Conservation (phyloP, 2,888 invertebrate species). For the Lasioglossum villosulum region DNA sequence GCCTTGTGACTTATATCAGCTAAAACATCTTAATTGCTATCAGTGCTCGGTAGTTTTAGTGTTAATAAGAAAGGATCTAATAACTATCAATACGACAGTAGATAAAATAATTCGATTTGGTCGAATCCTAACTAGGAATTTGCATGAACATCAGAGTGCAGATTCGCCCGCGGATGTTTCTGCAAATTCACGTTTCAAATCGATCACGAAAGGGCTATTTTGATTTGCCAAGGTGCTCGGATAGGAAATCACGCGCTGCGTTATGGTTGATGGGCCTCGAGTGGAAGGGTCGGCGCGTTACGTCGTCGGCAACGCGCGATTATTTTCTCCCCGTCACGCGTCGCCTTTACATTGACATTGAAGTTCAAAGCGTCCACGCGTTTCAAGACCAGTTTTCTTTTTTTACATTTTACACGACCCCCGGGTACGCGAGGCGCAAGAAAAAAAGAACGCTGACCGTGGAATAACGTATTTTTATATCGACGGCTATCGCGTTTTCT, state of each 20-base stretch:
- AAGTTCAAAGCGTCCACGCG: conserved; percentile 31
- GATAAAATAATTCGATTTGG: no score
- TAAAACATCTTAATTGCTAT: no score
- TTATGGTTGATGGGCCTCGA: not conserved
- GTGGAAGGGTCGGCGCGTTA: not conserved
- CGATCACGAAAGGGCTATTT: not conserved
- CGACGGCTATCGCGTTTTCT: not conserved
- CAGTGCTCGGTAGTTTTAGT: no score
- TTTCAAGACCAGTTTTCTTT: conserved; percentile 41
- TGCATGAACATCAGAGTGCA: not conserved
- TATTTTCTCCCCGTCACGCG: conserved; percentile 25
- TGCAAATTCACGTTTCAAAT: not conserved
- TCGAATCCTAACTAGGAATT: not conserved
- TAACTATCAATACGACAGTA: no score
- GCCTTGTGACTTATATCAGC: no score
- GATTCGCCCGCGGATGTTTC: not conserved
- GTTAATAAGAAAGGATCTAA: no score
- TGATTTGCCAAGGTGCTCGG: not conserved
- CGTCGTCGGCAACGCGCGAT: not conserved
- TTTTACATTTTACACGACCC: conserved; percentile 5
- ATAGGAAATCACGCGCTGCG: not conserved
- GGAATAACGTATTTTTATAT: conserved; percentile 25
- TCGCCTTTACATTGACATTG: conserved; percentile 8
- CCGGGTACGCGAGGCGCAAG: not conserved
- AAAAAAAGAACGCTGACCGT: not conserved